Evolutionary conservation across 2,113 vertebrate genomes (phyloP).

Genomic region (Edolisoma coerulescens): DNA sequence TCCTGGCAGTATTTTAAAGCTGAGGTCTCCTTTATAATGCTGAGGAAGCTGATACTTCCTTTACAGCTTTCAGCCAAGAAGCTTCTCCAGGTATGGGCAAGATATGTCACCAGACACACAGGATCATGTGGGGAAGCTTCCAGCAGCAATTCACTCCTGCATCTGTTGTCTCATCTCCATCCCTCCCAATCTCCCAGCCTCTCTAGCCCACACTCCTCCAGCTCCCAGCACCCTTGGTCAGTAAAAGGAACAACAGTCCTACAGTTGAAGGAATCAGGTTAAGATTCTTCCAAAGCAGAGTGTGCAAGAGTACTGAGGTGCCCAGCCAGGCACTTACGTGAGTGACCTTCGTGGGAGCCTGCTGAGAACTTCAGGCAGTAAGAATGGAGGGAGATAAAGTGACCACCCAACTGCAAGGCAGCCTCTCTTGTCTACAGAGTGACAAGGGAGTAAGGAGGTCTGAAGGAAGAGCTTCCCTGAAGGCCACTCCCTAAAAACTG

Average conservation of each 20-base stretch:
- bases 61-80: not conserved
- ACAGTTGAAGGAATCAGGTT: not conserved
- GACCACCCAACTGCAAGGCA: not conserved
- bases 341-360: not conserved
- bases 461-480: not conserved
- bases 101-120: not conserved
- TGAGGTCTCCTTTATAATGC: too few species aligned
- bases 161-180: not conserved
- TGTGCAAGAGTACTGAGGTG: rapidly evolving
- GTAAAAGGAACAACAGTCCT: not conserved
- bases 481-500: not conserved
- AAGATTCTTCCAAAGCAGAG: not conserved
- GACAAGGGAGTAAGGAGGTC: not conserved
- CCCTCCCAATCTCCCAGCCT: not conserved
- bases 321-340: not conserved
- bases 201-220: not conserved
- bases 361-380: not conserved
- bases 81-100: not conserved
- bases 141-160: not conserved
- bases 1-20: not conserved
- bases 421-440: not conserved
- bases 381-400: not conserved
- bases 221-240: not conserved
- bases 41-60: too few species aligned
- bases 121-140: not conserved